phyloP scores from a whole-genome alignment of 2,888 invertebrate genomes.

The Meliscaeva auricollis region DNA sequence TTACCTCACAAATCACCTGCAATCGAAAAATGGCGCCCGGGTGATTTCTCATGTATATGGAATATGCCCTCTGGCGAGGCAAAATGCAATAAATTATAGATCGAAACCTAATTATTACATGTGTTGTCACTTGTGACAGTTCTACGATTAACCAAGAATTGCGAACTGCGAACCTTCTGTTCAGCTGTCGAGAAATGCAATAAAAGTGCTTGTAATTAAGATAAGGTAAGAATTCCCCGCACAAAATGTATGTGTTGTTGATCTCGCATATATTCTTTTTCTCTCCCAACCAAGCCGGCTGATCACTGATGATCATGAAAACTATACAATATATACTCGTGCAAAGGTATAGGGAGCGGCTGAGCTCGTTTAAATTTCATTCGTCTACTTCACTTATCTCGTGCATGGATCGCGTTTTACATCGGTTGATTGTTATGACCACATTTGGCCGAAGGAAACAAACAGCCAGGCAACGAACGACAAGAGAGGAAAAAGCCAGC shows the following conservation, averaged over 20 bases:
- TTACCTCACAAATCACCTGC: slow-evolving; percentile 62
- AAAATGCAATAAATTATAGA: slow-evolving; percentile 30
- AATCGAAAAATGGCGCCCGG: slow-evolving; percentile 31
- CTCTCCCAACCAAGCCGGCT: neutral
- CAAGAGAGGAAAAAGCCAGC: slow-evolving; percentile 26
- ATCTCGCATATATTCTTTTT: slow-evolving; percentile 47
- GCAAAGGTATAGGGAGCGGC: slow-evolving; percentile 49
- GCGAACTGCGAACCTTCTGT: slow-evolving; percentile 71
- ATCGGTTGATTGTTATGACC: slow-evolving; percentile 75
- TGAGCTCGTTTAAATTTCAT: slow-evolving; percentile 74
- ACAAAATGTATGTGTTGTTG: slow-evolving; percentile 50
- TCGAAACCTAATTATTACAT: slow-evolving; percentile 69
- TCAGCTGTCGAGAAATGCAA: slow-evolving; percentile 78
- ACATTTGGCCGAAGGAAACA: slow-evolving; percentile 73
- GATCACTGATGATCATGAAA: slow-evolving; percentile 26
- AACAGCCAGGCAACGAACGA: slow-evolving; percentile 41
- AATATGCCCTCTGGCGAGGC: neutral
- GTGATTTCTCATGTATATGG: neutral
- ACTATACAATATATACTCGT: slow-evolving; percentile 1
- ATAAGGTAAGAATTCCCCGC: slow-evolving; percentile 77
- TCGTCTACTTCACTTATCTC: slow-evolving; percentile 75
- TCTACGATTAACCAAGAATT: slow-evolving; percentile 58
- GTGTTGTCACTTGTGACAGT: slow-evolving; percentile 71
- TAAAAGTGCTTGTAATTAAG: slow-evolving; percentile 78
- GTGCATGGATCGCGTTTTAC: slow-evolving; percentile 72